These are phyloP conservation scores for Philotrypesis tridentata DNA, from an alignment of 1,140 invertebrate genomes.

Conservation along the genomic window DNA sequence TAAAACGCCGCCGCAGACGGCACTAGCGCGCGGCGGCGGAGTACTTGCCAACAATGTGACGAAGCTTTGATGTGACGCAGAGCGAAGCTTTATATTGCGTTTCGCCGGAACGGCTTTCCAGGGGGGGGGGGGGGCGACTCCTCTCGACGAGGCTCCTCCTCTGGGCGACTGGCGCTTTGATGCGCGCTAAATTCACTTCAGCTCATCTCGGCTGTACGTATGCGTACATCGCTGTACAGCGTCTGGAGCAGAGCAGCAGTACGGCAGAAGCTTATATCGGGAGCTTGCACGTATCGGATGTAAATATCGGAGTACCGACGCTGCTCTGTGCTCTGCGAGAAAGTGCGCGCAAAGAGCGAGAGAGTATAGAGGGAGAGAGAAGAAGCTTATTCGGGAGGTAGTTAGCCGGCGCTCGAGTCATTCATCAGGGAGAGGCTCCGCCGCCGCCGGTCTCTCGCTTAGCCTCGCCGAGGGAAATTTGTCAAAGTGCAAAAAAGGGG, in stretches of 20 bases:
- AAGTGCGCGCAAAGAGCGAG: background rate
- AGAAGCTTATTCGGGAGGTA: background rate
- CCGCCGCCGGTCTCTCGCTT: no score
- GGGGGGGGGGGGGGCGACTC: background rate
- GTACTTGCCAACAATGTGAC: conserved; percentile 70
- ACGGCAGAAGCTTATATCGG: no score
- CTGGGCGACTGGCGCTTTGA: conserved; percentile 6
- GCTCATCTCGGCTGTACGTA: no score
- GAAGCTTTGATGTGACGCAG: conserved; percentile 69
- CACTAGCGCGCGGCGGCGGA: conserved; percentile 18
- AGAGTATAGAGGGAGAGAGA: background rate
- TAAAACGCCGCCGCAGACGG: background rate
- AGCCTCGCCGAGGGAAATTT: background rate
- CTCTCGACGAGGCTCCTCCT: conserved; percentile 19
- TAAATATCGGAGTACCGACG: no score
- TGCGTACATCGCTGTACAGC: no score
- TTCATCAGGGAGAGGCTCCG: background rate
- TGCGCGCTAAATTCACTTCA: background rate
- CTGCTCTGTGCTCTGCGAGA: no score
- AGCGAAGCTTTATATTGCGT: conserved; percentile 63
- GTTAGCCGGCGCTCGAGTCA: background rate
- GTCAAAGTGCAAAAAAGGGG: conserved; percentile 1
- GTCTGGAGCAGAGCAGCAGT: no score
- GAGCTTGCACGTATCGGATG: no score
- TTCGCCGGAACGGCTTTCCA: conserved; percentile 46